A percentile compares a stretch with the other conserved stretches of the same genome.
Evolutionary conservation across 2,888 invertebrate genomes (phyloP).

Genomic region (Conchocele bisecta): DNA sequence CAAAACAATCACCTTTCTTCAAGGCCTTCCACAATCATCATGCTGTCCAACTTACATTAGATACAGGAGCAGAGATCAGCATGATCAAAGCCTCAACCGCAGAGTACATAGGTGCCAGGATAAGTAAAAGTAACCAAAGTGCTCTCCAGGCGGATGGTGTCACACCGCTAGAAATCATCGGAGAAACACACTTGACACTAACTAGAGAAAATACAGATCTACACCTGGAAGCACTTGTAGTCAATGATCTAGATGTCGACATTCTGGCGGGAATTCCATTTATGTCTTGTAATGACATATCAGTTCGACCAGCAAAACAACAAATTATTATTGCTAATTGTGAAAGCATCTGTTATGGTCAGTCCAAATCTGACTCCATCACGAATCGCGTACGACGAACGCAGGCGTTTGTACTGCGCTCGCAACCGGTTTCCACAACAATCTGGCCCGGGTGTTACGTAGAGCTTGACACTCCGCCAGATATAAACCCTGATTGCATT

Average conservation of each 20-base stretch:
- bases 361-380: not conserved
- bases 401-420: not conserved
- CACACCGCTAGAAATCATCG: not conserved
- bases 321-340: constrained; percentile 18
- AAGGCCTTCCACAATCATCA: constrained; percentile 51
- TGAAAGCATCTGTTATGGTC: not conserved
- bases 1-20: too few species aligned
- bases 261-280: constrained; percentile 48
- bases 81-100: constrained; percentile 50
- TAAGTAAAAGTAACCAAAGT: constrained; percentile 39
- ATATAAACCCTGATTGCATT: constrained; percentile 3
- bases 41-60: constrained; percentile 42
- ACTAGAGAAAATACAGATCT: not conserved
- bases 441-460: constrained; percentile 48
- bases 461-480: constrained; percentile 31
- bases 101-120: constrained; percentile 26
- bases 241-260: too few species aligned
- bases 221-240: not conserved
- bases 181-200: not conserved
- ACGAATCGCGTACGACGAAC: not conserved
- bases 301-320: constrained; percentile 28
- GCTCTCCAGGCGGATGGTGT: constrained; percentile 15
- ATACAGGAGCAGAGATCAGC: constrained; percentile 48
- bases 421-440: constrained; percentile 5
- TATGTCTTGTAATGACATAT: constrained; percentile 48